Evolutionary conservation across 2,797 vertebrate species (phyloP), one percentile per base, ranked within the genome.

Genomic region (Myotis myotis): DNA sequence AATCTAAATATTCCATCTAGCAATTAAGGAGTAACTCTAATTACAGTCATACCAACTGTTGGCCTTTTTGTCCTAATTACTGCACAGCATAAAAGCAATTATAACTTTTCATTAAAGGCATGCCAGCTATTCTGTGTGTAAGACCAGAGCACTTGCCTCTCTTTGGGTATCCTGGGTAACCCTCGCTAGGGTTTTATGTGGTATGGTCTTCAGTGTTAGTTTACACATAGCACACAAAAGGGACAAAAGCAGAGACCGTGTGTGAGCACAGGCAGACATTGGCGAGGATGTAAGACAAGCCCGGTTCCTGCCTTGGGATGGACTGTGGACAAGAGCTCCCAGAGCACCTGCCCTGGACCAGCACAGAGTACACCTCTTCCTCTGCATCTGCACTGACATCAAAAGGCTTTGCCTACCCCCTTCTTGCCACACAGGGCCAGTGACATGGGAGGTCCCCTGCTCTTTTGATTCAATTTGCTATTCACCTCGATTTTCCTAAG

Each of bases 21-120:
- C 64, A 87, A 83, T 93, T 94, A 80, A 72, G 72, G 86, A 93
- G 33, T 53, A 86, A 83, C 95, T 75, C 44, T 87, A 78, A 91
- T 89, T 87, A 53, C 5, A 83, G 57, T 60, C 62, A 36, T 80
- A 15, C 17, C 62, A 93, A 47, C 57, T 87, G 33, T 76, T 91
- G 90, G 71, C 70, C 71, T 57, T 75, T 95, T 79, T 85, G 41
- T 64, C 57, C 38, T 89, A 89, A 89, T 93, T 64, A 55, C 57
- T 30, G 53, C 66, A 74, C 16, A 47, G 68, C 75, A 83, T 51
- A 75, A 79, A 82, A 89, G 25, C 71, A 94, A 55, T 85, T 16
- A 33, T 87, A 93, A 80, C 22, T 91, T 88, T 60, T 44, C 20
- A 53, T 79, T 91, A 89, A 72, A 71, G 78, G 13, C 12, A 30